These are phyloP conservation scores for Fulica atra DNA, from an alignment of 2,113 vertebrate genomes.

Conservation along the genomic window DNA sequence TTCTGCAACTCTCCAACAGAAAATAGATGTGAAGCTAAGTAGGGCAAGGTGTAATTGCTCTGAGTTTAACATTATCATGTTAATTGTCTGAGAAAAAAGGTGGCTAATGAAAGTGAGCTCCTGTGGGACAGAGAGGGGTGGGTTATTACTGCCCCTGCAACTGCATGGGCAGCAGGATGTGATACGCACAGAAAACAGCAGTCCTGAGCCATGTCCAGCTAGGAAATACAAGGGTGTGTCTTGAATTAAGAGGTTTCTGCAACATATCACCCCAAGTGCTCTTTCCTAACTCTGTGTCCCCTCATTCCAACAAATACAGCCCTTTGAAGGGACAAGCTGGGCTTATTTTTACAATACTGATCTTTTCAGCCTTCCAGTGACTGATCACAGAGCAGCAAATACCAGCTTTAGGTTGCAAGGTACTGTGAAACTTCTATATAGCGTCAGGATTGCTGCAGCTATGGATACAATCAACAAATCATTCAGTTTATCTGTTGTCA, in stretches of 20 bases:
- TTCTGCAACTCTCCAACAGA: neutral
- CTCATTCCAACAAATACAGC: neutral
- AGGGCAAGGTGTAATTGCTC: neutral
- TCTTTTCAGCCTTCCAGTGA: neutral
- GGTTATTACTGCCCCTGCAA: neutral
- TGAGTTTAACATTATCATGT: neutral
- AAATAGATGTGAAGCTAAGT: neutral
- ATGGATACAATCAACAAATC: neutral
- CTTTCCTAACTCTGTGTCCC: neutral
- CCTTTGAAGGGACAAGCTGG: neutral
- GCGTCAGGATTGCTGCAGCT: neutral
- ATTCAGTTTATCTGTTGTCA: conserved; percentile 1
- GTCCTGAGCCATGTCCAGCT: neutral
- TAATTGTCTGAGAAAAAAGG: neutral
- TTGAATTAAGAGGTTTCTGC: neutral
- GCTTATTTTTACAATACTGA: neutral
- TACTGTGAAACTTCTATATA: neutral
- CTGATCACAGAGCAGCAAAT: neutral
- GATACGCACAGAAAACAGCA: fast-evolving
- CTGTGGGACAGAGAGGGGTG: neutral
- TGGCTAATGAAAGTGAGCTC: neutral
- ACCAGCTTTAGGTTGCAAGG: neutral
- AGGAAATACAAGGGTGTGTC: neutral
- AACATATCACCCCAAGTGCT: neutral
- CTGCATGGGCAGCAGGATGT: neutral